Conservation (phyloP, 2,888 invertebrate genomes). For the Helicoverpa assulta region DNA sequence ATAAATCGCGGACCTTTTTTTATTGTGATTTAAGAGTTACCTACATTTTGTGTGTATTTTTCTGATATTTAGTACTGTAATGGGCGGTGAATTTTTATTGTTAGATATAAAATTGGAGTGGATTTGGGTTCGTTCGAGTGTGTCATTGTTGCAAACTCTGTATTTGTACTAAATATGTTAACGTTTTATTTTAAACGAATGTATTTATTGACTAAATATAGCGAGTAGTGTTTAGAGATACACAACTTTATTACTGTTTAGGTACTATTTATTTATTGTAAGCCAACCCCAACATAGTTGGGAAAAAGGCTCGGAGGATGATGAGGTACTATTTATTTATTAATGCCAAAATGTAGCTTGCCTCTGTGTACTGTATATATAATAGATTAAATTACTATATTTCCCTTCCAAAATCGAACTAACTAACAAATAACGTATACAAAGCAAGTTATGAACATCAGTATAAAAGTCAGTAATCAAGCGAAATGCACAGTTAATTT, state of each 20-base stretch:
- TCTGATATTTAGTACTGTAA: conserved; percentile 35
- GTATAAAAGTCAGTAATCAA: conserved; percentile 48
- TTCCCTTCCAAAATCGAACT: too few relatives aligned
- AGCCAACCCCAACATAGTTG: too few relatives aligned
- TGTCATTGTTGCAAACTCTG: conserved; percentile 11
- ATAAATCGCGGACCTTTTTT: conserved; percentile 71
- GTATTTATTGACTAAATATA: too few relatives aligned
- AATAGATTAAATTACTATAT: too few relatives aligned
- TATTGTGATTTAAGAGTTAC: conserved; percentile 63
- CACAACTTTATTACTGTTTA: too few relatives aligned
- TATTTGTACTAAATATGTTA: conserved; percentile 10
- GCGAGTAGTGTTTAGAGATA: too few relatives aligned
- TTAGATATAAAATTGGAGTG: conserved; percentile 23
- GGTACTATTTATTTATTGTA: too few relatives aligned
- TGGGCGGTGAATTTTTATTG: conserved; percentile 39
- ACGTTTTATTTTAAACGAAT: not conserved
- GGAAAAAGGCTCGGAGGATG: too few relatives aligned
- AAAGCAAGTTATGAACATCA: conserved; percentile 25
- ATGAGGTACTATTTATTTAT: too few relatives aligned
- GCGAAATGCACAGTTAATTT: conserved; percentile 54
- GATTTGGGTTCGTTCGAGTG: conserved; percentile 20
- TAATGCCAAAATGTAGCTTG: too few relatives aligned
- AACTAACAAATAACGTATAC: not conserved
- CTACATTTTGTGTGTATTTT: conserved; percentile 42
- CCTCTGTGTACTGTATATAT: too few relatives aligned